Percentiles rank a stretch among this genome's conserved stretches.
Evolutionary conservation across 2,113 vertebrate genomes (phyloP).

Genomic region (Setophaga coronata): DNA sequence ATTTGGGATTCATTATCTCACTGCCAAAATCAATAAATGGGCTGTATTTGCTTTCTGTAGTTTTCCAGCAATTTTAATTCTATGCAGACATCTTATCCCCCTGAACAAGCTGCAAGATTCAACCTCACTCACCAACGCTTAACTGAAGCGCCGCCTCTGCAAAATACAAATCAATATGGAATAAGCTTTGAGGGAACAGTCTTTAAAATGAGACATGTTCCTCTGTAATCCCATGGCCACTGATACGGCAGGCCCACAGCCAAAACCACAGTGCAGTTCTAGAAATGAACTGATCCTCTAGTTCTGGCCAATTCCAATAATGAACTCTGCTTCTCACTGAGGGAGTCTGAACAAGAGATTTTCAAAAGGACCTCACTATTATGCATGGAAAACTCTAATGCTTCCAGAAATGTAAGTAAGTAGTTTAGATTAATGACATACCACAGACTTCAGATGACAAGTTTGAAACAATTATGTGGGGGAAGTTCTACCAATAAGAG

Average conservation of each 20-base stretch:
- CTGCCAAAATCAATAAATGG: background rate
- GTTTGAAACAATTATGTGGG: background rate
- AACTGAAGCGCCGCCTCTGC: background rate
- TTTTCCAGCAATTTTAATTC: background rate
- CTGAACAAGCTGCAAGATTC: background rate
- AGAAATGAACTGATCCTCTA: background rate
- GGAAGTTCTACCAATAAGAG: background rate
- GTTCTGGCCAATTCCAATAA: background rate
- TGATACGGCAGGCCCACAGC: background rate
- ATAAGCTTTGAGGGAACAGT: background rate
- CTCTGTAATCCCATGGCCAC: background rate
- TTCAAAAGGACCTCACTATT: background rate
- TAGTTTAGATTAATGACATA: background rate
- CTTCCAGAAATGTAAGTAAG: background rate
- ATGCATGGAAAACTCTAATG: background rate
- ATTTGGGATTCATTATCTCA: background rate
- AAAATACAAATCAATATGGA: background rate
- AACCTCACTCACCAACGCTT: rapidly evolving
- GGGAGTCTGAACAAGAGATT: background rate
- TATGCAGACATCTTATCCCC: background rate
- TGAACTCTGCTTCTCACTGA: background rate
- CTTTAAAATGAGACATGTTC: background rate
- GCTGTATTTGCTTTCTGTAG: background rate
- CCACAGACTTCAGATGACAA: background rate
- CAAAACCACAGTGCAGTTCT: background rate